Conservation (phyloP, 37 sponge, comb jelly and placozoan species). For the Tethya wilhelma region DNA sequence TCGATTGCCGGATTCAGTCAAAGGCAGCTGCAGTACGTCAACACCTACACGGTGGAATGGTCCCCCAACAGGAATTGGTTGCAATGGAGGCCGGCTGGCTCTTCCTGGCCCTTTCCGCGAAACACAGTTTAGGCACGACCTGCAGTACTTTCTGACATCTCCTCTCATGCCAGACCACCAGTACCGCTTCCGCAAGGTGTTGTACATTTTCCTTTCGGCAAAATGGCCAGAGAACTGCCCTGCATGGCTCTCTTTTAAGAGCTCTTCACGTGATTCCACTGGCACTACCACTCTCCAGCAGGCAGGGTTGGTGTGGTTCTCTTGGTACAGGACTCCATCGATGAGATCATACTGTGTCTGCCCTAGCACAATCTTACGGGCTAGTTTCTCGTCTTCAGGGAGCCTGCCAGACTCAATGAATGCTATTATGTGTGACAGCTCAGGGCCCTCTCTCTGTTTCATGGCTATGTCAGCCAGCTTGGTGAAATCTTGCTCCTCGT, state of each 20-base stretch:
- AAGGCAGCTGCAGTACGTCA: no score
- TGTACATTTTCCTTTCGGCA: background rate
- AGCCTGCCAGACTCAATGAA: background rate
- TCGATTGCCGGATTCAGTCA: slow-evolving; percentile 6
- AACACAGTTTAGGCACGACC: background rate
- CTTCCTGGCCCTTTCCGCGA: background rate
- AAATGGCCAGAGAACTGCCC: slow-evolving; percentile 34
- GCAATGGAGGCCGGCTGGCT: background rate
- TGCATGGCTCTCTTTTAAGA: slow-evolving; percentile 18
- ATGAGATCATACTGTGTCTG: slow-evolving; percentile 10
- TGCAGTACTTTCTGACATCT: background rate
- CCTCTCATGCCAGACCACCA: slow-evolving; percentile 44
- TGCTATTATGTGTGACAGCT: background rate
- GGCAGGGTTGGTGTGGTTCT: background rate
- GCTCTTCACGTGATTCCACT: background rate
- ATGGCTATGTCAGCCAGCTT: background rate
- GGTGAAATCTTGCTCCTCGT: background rate
- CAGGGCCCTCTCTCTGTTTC: slow-evolving; percentile 2
- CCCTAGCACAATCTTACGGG: slow-evolving; percentile 5
- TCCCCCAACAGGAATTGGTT: slow-evolving; percentile 5
- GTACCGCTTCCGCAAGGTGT: slow-evolving; percentile 15
- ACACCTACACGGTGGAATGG: slow-evolving; percentile 9
- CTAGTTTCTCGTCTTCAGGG: slow-evolving; percentile 13
- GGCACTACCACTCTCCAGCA: slow-evolving; percentile 17
- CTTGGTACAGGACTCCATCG: slow-evolving; percentile 23